Percentiles rank a stretch among this genome's conserved stretches.
Evolutionary conservation across 92 coral and sea anemone species (phyloP).

Genomic region (Anthopleura xanthogrammica): DNA sequence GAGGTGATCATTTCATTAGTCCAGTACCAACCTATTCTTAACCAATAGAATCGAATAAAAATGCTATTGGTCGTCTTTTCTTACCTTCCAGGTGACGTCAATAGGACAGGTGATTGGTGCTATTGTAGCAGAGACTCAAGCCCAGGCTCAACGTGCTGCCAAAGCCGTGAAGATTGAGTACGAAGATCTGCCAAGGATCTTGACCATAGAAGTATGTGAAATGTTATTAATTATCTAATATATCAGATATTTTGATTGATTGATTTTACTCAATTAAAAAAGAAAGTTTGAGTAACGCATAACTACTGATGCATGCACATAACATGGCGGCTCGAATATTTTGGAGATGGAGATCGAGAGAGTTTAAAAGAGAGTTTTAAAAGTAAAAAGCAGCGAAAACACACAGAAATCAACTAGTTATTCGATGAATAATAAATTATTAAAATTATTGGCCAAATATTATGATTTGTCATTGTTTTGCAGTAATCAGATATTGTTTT

Average conservation of each 20-base stretch:
- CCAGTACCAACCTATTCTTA: not conserved
- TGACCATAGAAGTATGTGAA: conserved; percentile 71
- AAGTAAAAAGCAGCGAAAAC: too few relatives aligned
- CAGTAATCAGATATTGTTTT: too few relatives aligned
- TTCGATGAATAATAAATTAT: too few relatives aligned
- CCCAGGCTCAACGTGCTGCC: conserved; percentile 92
- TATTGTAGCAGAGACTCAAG: conserved; percentile 76
- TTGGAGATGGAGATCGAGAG: too few relatives aligned
- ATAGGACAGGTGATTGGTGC: conserved; percentile 84
- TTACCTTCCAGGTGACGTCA: conserved; percentile 62
- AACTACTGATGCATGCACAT: not conserved
- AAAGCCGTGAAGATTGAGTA: conserved; percentile 71
- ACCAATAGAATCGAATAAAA: not conserved
- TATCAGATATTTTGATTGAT: too few relatives aligned
- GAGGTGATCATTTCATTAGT: conserved; percentile 24
- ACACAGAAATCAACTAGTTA: too few relatives aligned
- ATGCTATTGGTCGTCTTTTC: not conserved
- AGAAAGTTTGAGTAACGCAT: too few relatives aligned
- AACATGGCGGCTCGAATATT: too few relatives aligned
- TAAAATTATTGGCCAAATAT: too few relatives aligned
- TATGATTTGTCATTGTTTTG: too few relatives aligned
- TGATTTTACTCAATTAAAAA: not conserved
- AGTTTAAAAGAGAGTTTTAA: too few relatives aligned
- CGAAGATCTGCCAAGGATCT: conserved; percentile 64
- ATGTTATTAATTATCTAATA: too few relatives aligned